Base-by-base conservation (phyloP, 2,888 invertebrate species). In the Nysson spinosus region DNA sequence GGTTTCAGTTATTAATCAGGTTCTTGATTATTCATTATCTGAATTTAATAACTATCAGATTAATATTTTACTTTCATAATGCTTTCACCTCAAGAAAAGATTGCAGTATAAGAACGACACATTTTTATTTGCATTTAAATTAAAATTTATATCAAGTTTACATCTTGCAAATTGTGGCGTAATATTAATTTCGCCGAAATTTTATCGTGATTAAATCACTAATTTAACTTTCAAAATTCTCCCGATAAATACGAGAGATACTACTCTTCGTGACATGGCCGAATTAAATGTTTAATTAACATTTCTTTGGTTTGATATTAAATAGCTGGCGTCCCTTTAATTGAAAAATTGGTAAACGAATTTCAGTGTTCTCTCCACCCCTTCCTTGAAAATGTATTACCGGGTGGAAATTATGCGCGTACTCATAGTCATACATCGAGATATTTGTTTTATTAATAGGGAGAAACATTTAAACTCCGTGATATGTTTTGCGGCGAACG, bases 281-380 rank as follows among this genome's bases (percentile, higher is more conserved):
- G 50, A 28, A 26, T 42, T 42, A 35, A 57, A 51, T 47, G 66
- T 52, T 66, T 66, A 66, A 66, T 66, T 64, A 66, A 66, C 47
- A 43, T 57, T 64, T 57, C 57, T 64, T 51, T 52, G 35, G 32
- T 32, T 14, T 19, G 7, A 20, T 14, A 24, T 64, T 43, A 30
- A 64, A 56, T 20, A 51, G 46, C 17, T 17, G 14, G 4, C 20
- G 49, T 28, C 35, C n/a, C 30, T 34, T 30, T 63, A 51, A 63
- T 63, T 63, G 50, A 50, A 64, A 66, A 56, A 56, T 22, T 55
- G 30, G 24, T 26, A 50, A 50, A 40, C 40, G 22, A 12, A 40
- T 55, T 55, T 47, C 35, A 11, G 22, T 47, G 35, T 40, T 14
- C n/a, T n/a, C n/a, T n/a, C n/a, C n/a, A n/a, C n/a, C n/a, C n/a